Base-by-base conservation (phyloP, 2,113 vertebrate genomes). In the Patagioenas fasciata region DNA sequence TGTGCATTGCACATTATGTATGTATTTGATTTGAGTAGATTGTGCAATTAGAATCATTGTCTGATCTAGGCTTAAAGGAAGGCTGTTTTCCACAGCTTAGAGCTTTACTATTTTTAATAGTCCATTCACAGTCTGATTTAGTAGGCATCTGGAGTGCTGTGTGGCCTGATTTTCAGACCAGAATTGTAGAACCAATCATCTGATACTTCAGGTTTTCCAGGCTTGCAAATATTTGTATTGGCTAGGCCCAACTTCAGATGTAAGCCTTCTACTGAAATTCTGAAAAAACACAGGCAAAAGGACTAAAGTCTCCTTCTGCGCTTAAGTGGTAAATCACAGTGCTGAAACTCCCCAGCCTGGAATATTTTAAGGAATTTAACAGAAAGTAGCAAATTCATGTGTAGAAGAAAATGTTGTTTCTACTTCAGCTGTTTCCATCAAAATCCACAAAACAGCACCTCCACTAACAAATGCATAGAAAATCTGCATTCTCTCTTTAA, bases 1-100 rank as follows among this genome's bases (percentile, higher is more conserved):
- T 88, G 89, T 81, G 80, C 51, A 15, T 89, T 88, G 85, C 26
- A 50, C 47, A 29, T 93, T 92, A 93, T 77, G 36, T 83, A 67
- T 83, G 77, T 4, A 32, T 96, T 96, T 95, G 87, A 72, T 78
- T 48, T 56, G 87, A 66, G 72, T 79, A 11, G 58, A 26, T 62
- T 13, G 6, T 70, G 65, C 66, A 51, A 12, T 78, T 88, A 82
- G 48, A 80, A 34, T 29, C 21, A 28, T 78, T 79, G 79, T 70
- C 83, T 92, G 66, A 94, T 60, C 56, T 10, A 50, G 64, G 44
- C 65, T 91, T 61, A 9, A 78, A 91, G n/a, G 69, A 71, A 94
- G 28, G 72, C 40, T 91, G 51, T 53, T 94, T 80, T 79, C 54
- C 78, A 82, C 50, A 77, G 11, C 8, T 34, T 67, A 21, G 48